Percentiles rank a stretch among this genome's conserved stretches.
Evolutionary conservation across 2,797 vertebrate genomes (phyloP).

Genomic region (Gobionotothen gibberifrons): DNA sequence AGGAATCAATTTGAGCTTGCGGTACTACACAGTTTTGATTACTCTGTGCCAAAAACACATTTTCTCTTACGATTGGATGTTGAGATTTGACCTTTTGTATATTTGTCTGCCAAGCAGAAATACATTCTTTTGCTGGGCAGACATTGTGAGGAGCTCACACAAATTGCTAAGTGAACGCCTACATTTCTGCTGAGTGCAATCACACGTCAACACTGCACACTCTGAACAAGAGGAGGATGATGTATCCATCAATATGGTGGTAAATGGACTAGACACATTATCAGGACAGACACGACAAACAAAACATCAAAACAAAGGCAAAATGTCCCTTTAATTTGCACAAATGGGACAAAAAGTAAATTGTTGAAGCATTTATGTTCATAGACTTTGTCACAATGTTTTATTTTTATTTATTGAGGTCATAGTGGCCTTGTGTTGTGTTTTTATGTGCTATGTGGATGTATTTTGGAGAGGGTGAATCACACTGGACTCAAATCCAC

Average conservation of each 20-base stretch:
- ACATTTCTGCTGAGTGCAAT: background rate
- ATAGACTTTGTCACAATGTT: background rate
- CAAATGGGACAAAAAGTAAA: slow-evolving; percentile 12
- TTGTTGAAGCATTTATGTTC: background rate
- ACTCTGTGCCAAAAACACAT: background rate
- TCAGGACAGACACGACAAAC: background rate
- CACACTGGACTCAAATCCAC: slow-evolving; percentile 5
- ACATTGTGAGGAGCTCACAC: background rate
- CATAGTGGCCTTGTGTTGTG: background rate
- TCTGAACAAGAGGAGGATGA: slow-evolving; percentile 5
- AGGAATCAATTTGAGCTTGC: background rate
- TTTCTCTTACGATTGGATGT: background rate
- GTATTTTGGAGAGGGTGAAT: background rate
- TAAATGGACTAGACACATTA: slow-evolving; percentile 22
- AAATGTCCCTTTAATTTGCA: slow-evolving; percentile 14
- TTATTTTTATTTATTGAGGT: slow-evolving; percentile 4
- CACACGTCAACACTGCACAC: background rate
- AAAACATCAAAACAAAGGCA: slow-evolving; percentile 13
- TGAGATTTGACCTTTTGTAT: background rate
- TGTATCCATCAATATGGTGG: slow-evolving; percentile 12
- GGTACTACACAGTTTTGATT: background rate
- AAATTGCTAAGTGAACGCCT: background rate
- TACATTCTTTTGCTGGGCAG: background rate
- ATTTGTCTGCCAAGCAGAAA: slow-evolving; percentile 1
- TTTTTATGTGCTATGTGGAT: background rate